phyloP scores from a whole-genome alignment of 2,113 vertebrate species.

The Notothenia rossii region DNA sequence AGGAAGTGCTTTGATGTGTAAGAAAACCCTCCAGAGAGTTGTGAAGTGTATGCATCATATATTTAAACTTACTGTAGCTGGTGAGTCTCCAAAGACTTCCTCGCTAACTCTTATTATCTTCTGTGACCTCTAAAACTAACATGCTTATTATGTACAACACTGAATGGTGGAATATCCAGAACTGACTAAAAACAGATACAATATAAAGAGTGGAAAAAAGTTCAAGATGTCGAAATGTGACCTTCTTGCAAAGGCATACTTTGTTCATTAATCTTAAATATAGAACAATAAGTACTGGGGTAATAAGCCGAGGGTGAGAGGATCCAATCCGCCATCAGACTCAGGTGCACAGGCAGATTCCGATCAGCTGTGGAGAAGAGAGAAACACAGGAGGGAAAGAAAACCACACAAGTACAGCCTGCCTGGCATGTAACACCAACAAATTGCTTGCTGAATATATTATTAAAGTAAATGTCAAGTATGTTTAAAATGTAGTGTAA shows the following conservation, averaged over 20 bases:
- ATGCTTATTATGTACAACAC: constrained; percentile 4
- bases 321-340: too few relatives aligned
- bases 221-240: background rate
- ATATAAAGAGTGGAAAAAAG: background rate
- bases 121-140: constrained; percentile 42
- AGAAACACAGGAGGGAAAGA: too few relatives aligned
- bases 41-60: constrained; percentile 58
- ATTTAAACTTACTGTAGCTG: constrained; percentile 61
- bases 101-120: constrained; percentile 27
- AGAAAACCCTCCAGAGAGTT: constrained; percentile 62
- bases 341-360: too few relatives aligned
- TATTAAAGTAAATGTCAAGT: background rate
- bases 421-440: background rate
- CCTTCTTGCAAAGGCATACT: background rate
- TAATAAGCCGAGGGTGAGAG: too few relatives aligned
- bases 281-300: background rate
- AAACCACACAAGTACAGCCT: too few relatives aligned
- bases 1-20: constrained; percentile 67
- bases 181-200: constrained; percentile 4
- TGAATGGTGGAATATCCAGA: constrained; percentile 7
- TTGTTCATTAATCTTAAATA: background rate
- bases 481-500: background rate
- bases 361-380: too few relatives aligned
- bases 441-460: background rate
- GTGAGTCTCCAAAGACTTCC: constrained; percentile 44